phyloP scores from a whole-genome alignment of 2,797 vertebrate genomes.

The Anabacerthia variegaticeps region DNA sequence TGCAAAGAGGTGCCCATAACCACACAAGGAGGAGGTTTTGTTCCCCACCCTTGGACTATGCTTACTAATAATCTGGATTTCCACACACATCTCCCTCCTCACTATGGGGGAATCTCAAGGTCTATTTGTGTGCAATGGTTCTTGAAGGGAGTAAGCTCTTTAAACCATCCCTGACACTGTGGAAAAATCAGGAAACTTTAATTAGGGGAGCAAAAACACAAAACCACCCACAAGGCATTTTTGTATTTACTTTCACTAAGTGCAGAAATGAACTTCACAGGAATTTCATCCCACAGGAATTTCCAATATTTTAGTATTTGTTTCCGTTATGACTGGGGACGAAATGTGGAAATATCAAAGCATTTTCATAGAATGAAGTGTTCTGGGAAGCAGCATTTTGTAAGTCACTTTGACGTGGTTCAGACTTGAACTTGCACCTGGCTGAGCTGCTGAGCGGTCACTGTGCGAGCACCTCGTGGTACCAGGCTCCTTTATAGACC shows the following conservation, averaged over 20 bases:
- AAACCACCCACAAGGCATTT: conserved; percentile 36
- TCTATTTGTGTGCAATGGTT: background rate
- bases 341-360: conserved; percentile 47
- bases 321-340: conserved; percentile 9
- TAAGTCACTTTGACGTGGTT: background rate
- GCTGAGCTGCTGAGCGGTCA: background rate
- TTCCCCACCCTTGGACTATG: background rate
- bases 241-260: conserved; percentile 55
- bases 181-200: conserved; percentile 45
- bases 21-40: background rate
- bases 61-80: background rate
- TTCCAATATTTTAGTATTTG: conserved; percentile 46
- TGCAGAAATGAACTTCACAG: conserved; percentile 3
- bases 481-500: background rate
- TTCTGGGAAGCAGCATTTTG: conserved; percentile 6
- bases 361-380: conserved; percentile 12
- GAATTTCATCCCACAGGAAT: conserved; percentile 46
- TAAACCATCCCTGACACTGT: background rate
- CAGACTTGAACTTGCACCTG: conserved; percentile 6
- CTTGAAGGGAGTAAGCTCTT: background rate
- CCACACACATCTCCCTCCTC: background rate
- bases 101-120: background rate
- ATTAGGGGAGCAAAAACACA: conserved; percentile 39
- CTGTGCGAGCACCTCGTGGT: background rate
- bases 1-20: background rate